Base-by-base conservation (phyloP, 2,113 vertebrate genomes). In the Sigmodon hispidus region DNA sequence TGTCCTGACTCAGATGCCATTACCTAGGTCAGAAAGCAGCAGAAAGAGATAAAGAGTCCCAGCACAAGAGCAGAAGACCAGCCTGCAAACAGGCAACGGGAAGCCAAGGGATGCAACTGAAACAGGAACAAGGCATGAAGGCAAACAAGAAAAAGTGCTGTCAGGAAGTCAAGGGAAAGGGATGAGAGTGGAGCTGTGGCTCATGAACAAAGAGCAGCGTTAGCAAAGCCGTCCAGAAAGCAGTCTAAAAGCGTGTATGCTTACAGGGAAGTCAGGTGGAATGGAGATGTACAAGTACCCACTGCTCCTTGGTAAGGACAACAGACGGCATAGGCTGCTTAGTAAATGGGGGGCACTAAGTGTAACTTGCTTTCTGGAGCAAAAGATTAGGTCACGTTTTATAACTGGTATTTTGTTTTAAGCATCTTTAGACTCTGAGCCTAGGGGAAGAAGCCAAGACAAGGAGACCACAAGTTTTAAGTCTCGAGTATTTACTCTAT, bases 371-470 rank as follows among this genome's bases (percentile, higher is more conserved):
- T 94, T 84, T 89, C 67, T 83, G 87, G 48, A 75, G 43, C 34
- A 84, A 87, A 90, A 24, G 31, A 45, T 69, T 84, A 80, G 31
- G 29, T 29, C 91, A 36, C 13, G 17, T 94, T 94, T 84, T 90
- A 52, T 34, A 43, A n/a, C 15, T 92, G 43, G 29, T 89, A 36
- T 31, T 93, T 87, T 89, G 70, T 72, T 94, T 87, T 84, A 73
- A 48, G 87, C 94, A 24, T 94, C 61, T 89, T 76, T 36, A 93
- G 48, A 86, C 50, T 89, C 19, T 63, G 12, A 76, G 61, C 43
- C 36, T 73, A 67, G 15, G 26, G 19, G 76, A 70, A 94, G 63
- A 69, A 95, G 75, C 34, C 26, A 89, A 40, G 43, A 40, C 85
- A 89, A 52, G 40, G 31, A 45, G 24, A 77, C 40, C 91, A 89